These are phyloP conservation scores for Mastomys natalensis DNA, from an alignment of 2,113 vertebrate species.

Conservation along the genomic window DNA sequence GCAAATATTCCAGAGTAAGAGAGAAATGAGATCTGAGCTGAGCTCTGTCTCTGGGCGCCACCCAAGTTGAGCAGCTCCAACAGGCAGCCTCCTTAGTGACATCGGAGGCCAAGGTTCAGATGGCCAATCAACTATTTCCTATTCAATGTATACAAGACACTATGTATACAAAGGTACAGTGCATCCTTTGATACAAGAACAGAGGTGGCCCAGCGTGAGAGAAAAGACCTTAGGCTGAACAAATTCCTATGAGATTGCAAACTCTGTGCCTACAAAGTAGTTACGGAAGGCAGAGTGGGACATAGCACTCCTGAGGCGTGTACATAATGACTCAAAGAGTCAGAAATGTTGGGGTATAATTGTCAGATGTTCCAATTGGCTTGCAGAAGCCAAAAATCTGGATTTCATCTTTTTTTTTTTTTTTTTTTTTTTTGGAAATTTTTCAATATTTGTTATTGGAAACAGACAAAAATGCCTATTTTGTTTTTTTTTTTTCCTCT, in stretches of 20 bases:
- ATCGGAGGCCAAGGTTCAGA: background rate
- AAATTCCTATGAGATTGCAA: background rate
- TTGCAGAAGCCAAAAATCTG: background rate
- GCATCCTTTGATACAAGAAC: background rate
- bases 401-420: conserved; percentile 29
- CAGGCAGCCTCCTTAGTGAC: background rate
- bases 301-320: fast-evolving
- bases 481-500: too few relatives aligned
- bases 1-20: conserved; percentile 10
- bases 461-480: background rate
- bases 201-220: background rate
- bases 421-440: background rate
- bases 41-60: background rate
- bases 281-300: background rate
- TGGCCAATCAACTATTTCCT: background rate
- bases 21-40: conserved; percentile 2
- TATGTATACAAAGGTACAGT: too few relatives aligned
- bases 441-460: conserved; percentile 10
- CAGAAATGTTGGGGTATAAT: background rate
- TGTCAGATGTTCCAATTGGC: background rate
- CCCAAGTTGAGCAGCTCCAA: background rate
- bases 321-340: background rate
- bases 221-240: background rate
- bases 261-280: background rate
- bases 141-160: background rate